Conservation (phyloP, 1,140 invertebrate genomes). For the Heliothis subflexa region DNA sequence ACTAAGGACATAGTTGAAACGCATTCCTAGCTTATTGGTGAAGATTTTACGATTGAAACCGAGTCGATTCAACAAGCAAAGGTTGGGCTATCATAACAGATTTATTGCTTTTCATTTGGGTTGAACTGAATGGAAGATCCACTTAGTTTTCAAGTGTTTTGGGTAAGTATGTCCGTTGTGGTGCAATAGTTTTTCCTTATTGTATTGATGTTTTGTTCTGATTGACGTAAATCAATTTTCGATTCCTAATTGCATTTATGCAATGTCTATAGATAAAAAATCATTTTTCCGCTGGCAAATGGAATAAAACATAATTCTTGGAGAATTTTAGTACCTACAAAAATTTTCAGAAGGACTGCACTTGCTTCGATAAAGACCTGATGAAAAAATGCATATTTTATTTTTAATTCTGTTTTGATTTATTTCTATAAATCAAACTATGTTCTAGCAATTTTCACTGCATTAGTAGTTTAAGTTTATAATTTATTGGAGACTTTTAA, state of each 20-base stretch:
- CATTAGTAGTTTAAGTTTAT: neutral
- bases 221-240: too few species aligned
- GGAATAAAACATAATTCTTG: too few species aligned
- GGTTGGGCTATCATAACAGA: conserved; percentile 61
- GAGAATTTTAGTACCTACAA: too few species aligned
- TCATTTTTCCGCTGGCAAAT: neutral
- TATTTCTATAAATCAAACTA: neutral
- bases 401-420: neutral
- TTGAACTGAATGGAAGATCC: conserved; percentile 42
- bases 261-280: too few species aligned
- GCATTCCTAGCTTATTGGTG: conserved; percentile 65
- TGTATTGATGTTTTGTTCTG: neutral
- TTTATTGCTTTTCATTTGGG: conserved; percentile 53
- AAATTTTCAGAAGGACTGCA: neutral
- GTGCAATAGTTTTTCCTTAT: neutral
- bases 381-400: conserved; percentile 16
- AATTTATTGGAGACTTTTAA: too few species aligned
- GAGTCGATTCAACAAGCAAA: conserved; percentile 52
- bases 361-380: neutral
- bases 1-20: conserved; percentile 66
- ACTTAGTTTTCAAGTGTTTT: conserved; percentile 36
- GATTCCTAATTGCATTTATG: neutral
- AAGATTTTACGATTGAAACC: conserved; percentile 58
- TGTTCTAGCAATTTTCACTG: neutral
- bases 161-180: neutral